These are phyloP conservation scores for Microplitis manilae DNA, from an alignment of 2,888 invertebrate species.

Conservation along the genomic window DNA sequence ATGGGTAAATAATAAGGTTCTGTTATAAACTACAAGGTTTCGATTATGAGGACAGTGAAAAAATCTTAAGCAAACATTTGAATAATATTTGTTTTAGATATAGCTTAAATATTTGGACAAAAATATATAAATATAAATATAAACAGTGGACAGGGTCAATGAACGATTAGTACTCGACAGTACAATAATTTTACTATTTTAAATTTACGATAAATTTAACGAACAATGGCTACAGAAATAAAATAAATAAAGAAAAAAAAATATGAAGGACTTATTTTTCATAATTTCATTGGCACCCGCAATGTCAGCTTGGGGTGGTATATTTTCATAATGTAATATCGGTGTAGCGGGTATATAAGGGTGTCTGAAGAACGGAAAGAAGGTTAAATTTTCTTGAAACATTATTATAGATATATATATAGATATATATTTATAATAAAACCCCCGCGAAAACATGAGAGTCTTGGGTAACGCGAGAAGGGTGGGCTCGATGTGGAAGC, in stretches of 20 bases:
- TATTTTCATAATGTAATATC: slow-evolving; percentile 67
- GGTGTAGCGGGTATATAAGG: slow-evolving; percentile 50
- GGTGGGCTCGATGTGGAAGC: slow-evolving; percentile 15
- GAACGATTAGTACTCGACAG: neutral
- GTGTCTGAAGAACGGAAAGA: slow-evolving; percentile 28
- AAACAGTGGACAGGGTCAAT: neutral
- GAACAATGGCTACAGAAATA: slow-evolving; percentile 3
- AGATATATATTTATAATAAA: slow-evolving; percentile 4
- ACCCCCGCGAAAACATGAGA: neutral
- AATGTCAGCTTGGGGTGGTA: slow-evolving; percentile 58
- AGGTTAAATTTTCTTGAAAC: slow-evolving; percentile 18
- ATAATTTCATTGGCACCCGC: slow-evolving; percentile 60
- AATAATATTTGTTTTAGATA: neutral
- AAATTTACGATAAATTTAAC: neutral
- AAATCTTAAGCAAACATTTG: neutral
- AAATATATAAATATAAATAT: neutral
- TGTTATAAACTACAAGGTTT: neutral
- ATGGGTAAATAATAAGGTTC: neutral
- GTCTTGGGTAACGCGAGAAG: neutral
- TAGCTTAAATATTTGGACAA: neutral
- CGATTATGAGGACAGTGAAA: neutral
- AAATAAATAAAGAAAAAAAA: slow-evolving; percentile 39
- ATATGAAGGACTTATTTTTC: slow-evolving; percentile 42
- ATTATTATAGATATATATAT: neutral
- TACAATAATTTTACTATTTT: neutral